Conservation (phyloP, 2,888 invertebrate species). For the Drosophila lacicola region DNA sequence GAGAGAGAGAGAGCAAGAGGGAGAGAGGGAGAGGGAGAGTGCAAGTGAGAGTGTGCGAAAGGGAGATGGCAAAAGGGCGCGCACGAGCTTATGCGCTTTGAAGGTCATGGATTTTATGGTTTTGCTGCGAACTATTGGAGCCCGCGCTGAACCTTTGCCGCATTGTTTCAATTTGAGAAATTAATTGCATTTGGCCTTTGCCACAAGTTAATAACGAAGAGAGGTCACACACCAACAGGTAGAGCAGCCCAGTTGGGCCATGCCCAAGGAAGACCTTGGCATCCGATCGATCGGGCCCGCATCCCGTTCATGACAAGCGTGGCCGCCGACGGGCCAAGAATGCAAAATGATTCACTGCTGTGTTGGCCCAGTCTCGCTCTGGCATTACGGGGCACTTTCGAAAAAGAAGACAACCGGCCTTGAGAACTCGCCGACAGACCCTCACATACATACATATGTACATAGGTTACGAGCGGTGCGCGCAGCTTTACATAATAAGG, state of each 20-base stretch:
- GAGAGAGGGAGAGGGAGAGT: conserved; percentile 1
- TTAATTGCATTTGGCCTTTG: conserved; percentile 34
- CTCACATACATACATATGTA: no score
- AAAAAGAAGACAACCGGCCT: conserved; percentile 62
- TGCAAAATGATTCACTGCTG: conserved; percentile 22
- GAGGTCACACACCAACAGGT: conserved; percentile 22
- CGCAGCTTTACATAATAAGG: conserved; percentile 67
- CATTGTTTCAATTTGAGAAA: conserved; percentile 36
- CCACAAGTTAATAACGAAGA: conserved; percentile 4
- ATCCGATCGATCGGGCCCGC: conserved; percentile 12
- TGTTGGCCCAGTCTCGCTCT: conserved; percentile 10
- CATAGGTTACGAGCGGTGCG: conserved; percentile 50
- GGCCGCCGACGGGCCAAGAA: conserved; percentile 22
- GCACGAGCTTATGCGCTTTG: conserved; percentile 30
- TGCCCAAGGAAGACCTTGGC: conserved; percentile 20
- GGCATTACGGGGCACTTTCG: conserved; percentile 57
- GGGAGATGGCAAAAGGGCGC: conserved; percentile 6
- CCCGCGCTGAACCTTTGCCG: background rate
- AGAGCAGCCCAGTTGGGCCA: conserved; percentile 1
- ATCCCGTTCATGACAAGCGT: conserved; percentile 17
- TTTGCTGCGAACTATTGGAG: background rate
- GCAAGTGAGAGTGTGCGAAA: background rate
- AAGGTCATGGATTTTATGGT: conserved; percentile 41
- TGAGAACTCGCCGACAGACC: conserved; percentile 44
- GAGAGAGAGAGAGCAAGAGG: background rate